Evolutionary conservation across 2,888 invertebrate species (phyloP), one percentile per base, ranked within the genome.

Genomic region (Synergus itoensis): DNA sequence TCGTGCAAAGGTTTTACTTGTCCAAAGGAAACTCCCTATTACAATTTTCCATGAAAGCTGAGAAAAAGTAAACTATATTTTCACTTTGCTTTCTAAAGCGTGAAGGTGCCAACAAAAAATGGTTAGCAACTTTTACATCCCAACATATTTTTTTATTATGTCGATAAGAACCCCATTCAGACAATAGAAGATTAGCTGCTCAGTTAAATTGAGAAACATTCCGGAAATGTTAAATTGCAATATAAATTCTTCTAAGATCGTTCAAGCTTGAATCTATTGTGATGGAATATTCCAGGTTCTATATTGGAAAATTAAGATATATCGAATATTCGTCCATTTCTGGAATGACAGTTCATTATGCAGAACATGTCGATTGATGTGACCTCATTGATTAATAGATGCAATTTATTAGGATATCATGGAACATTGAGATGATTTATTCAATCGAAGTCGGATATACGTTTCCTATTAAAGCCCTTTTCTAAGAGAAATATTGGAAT

Each of bases 31-130:
- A 73, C 73, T 73, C 67, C 43, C 36, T n/a, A 53, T 73, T 53
- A 36, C 11, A 73, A 73, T 53, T 73, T 73, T 73, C 18, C 28
- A 16, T 9, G n/a, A 48, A 73, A 48, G 36, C 48, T 16, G 48
- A 69, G 48, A 28, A n/a, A 69, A 69, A 69, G 69, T 28, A 36
- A 69, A 69, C 69, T 48, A 69, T 21, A 69, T 53, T 48, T 69
- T 53, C 48, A 69, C 53, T 53, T 48, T 69, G 69, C 36, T 48
- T 48, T 21, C 16, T 36, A 48, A 69, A 16, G 69, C 16, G 69
- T 8, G 48, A 4, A 53, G n/a, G 7, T 28, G 48, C 69, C 48
- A 53, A 16, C 9, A 48, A 48, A 53, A 73, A 53, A 48, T 73
- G 65, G 18, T 16, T 36, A 73, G 48, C 45, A 28, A 48, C 28